Percentiles rank a stretch among this genome's conserved stretches.
These are phyloP conservation scores for Globodera rostochiensis DNA, from an alignment of 1,140 invertebrate genomes.

Conservation along the genomic window DNA sequence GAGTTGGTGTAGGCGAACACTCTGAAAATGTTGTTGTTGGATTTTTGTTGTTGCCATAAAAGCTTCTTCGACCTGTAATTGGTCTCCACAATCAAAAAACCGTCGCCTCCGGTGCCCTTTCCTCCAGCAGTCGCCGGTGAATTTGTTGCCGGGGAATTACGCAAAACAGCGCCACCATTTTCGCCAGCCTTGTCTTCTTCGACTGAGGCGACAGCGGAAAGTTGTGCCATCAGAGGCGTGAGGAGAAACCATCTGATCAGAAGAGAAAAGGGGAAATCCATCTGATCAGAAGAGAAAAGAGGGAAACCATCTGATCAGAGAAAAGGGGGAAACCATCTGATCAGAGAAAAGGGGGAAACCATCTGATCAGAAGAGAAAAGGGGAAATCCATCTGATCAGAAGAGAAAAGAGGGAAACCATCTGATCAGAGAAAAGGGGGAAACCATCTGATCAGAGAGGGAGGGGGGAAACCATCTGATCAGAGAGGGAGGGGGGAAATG, in stretches of 20 bases:
- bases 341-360: too few species aligned
- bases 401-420: too few species aligned
- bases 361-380: too few species aligned
- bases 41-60: background rate
- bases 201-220: background rate
- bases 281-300: too few species aligned
- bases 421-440: too few species aligned
- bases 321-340: too few species aligned
- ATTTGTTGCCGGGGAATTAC: background rate
- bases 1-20: conserved; percentile 54
- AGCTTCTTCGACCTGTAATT: conserved; percentile 33
- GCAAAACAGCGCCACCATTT: background rate
- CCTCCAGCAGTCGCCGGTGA: background rate
- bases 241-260: background rate
- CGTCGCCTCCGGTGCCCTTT: conserved; percentile 5
- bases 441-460: too few species aligned
- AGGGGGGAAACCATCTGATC: too few species aligned
- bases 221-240: conserved; percentile 14
- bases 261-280: too few species aligned
- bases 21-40: background rate
- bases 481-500: too few species aligned
- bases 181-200: background rate
- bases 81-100: conserved; percentile 52
- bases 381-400: too few species aligned
- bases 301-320: too few species aligned